Evolutionary conservation across 37 sponge, comb jelly and placozoan genomes (phyloP).

Genomic region (Aplysina aerophoba): DNA sequence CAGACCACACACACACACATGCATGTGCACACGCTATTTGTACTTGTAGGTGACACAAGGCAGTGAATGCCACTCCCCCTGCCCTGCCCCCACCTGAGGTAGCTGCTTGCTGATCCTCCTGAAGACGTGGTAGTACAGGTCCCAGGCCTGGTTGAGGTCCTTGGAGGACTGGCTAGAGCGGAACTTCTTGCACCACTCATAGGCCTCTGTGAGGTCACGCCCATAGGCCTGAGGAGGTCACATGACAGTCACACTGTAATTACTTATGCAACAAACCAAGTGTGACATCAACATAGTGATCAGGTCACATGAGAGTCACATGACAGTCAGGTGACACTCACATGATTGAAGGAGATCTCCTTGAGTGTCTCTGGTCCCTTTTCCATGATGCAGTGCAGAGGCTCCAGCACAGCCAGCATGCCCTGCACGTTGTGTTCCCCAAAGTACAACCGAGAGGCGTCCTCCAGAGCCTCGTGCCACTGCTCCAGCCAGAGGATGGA

Average conservation of each 20-base stretch:
- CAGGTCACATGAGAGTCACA: neutral
- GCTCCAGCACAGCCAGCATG: slow-evolving; percentile 90
- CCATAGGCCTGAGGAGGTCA: slow-evolving; percentile 82
- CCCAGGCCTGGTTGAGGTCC: slow-evolving; percentile 97
- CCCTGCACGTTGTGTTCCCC: slow-evolving; percentile 90
- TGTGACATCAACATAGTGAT: neutral
- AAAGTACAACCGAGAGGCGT: slow-evolving; percentile 91
- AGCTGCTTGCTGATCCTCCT: slow-evolving; percentile 93
- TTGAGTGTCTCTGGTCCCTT: slow-evolving; percentile 86
- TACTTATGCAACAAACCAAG: no score
- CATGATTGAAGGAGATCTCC: slow-evolving; percentile 88
- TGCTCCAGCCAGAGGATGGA: slow-evolving; percentile 99
- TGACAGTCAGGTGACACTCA: neutral
- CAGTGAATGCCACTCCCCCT: no score
- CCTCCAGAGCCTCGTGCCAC: slow-evolving; percentile 98
- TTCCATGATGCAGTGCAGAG: slow-evolving; percentile 88
- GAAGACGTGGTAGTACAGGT: slow-evolving; percentile 96
- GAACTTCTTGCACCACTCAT: slow-evolving; percentile 95
- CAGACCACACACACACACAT: slow-evolving; percentile 19
- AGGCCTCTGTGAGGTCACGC: slow-evolving; percentile 92
- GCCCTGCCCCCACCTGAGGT: slow-evolving; percentile 72
- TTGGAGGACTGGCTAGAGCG: slow-evolving; percentile 67
- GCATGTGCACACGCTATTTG: neutral
- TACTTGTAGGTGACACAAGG: no score
- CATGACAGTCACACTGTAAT: no score